phyloP scores from a whole-genome alignment of 1,140 invertebrate genomes.

The Phocides pigmalion region DNA sequence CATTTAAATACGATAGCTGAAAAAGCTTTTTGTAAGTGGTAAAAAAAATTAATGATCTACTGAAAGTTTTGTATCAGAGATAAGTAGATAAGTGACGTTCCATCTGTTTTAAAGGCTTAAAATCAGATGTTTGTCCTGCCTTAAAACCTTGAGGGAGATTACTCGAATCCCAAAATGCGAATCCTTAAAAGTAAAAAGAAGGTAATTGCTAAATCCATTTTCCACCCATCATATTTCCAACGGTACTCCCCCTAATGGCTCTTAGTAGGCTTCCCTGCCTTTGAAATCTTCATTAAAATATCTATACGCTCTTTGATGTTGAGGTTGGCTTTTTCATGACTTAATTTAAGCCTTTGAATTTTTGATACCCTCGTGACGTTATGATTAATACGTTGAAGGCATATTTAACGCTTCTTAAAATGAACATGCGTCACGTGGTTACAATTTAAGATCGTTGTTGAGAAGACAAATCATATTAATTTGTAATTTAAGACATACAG shows the following conservation, averaged over 20 bases:
- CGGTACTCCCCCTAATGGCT: slow-evolving; percentile 27
- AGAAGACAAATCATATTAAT: no score
- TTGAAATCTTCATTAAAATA: slow-evolving; percentile 32
- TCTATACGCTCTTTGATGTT: slow-evolving; percentile 26
- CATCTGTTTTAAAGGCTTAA: not conserved
- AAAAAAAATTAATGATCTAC: no score
- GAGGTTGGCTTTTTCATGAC: slow-evolving; percentile 29
- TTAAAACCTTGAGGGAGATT: slow-evolving; percentile 12
- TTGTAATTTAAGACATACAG: no score
- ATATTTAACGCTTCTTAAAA: not conserved
- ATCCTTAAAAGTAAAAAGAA: slow-evolving; percentile 15
- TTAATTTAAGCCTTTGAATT: slow-evolving; percentile 16
- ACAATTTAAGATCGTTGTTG: not conserved
- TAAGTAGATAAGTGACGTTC: not conserved
- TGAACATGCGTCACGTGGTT: not conserved
- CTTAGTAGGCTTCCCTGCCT: slow-evolving; percentile 24
- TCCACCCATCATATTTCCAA: slow-evolving; percentile 27
- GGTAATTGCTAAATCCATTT: slow-evolving; percentile 30
- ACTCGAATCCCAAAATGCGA: slow-evolving; percentile 14
- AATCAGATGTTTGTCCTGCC: not conserved
- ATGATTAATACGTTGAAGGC: not conserved
- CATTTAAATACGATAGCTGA: no score
- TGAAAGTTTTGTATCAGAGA: no score
- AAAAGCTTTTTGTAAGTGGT: no score
- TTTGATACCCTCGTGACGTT: slow-evolving; percentile 8